Evolutionary conservation across 2,113 vertebrate species (phyloP).

Genomic region (Camelus bactrianus): DNA sequence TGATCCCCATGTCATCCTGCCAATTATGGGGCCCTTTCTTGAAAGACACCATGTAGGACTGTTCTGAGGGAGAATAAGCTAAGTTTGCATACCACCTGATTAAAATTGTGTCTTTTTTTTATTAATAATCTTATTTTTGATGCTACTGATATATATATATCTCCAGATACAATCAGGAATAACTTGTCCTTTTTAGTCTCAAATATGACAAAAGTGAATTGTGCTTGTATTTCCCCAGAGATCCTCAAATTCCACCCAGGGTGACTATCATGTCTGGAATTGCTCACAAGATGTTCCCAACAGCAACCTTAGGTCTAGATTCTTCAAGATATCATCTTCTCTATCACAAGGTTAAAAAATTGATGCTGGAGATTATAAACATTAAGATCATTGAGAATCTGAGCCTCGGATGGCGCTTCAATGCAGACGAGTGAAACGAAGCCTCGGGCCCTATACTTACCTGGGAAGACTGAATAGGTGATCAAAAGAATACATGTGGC

Average conservation of each 20-base stretch:
- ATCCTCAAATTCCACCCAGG: not conserved
- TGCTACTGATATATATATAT: not conserved
- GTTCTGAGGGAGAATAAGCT: not conserved
- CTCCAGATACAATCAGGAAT: not conserved
- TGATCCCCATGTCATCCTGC: not conserved
- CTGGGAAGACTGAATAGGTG: not conserved
- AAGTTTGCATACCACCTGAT: not conserved
- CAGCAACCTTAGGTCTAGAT: not conserved
- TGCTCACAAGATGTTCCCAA: not conserved
- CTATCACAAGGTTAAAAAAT: not conserved
- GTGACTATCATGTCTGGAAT: not conserved
- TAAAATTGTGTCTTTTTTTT: not conserved
- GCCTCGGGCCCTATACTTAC: not conserved
- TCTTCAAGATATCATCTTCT: not conserved
- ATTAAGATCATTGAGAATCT: not conserved
- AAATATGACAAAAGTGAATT: not conserved
- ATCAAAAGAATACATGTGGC: not conserved
- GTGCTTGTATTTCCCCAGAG: not conserved
- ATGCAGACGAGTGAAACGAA: not conserved
- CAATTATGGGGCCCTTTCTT: not conserved
- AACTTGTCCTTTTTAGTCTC: not conserved
- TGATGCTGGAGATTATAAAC: not conserved
- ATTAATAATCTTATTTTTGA: not conserved
- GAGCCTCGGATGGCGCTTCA: not conserved
- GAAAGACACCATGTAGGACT: not conserved